phyloP scores from a whole-genome alignment of 2,888 invertebrate species.

The Parnassius orleans region DNA sequence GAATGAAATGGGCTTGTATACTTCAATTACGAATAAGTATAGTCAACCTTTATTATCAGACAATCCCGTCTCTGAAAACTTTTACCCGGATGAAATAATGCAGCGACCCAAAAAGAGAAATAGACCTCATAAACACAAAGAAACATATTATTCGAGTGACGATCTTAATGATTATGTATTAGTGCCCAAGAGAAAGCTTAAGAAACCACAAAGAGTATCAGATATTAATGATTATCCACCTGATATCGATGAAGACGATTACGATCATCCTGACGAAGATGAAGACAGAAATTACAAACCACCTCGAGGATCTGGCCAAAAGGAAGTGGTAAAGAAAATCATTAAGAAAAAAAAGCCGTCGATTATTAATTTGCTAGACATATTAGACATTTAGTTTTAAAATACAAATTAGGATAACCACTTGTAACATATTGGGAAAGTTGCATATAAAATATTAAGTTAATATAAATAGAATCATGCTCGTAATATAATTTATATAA shows the following conservation, averaged over 20 bases:
- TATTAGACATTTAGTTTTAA: conserved; percentile 66
- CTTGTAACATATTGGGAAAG: too few relatives aligned
- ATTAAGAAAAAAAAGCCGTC: conserved; percentile 63
- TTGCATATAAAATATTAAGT: too few relatives aligned
- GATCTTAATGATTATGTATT: conserved; percentile 65
- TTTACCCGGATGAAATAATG: conserved; percentile 55
- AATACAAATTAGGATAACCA: conserved; percentile 57
- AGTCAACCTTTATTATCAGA: conserved; percentile 55
- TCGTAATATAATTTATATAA: too few relatives aligned
- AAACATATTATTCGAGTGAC: conserved; percentile 48
- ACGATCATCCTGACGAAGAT: conserved; percentile 55
- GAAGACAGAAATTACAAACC: conserved; percentile 51
- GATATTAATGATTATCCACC: conserved; percentile 56
- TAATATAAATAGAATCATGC: too few relatives aligned
- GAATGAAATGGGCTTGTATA: conserved; percentile 49
- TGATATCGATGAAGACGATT: conserved; percentile 56
- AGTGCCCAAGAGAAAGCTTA: conserved; percentile 70
- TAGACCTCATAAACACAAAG: conserved; percentile 56
- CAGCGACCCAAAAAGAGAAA: conserved; percentile 60
- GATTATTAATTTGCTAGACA: conserved; percentile 65
- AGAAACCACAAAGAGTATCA: conserved; percentile 48
- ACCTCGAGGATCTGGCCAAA: conserved; percentile 45
- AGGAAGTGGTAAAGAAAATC: conserved; percentile 64
- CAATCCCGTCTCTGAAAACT: conserved; percentile 47
- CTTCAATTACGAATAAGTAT: conserved; percentile 37